Base-by-base conservation (phyloP, 2,888 invertebrate species). In the Parnassius glacialis region DNA sequence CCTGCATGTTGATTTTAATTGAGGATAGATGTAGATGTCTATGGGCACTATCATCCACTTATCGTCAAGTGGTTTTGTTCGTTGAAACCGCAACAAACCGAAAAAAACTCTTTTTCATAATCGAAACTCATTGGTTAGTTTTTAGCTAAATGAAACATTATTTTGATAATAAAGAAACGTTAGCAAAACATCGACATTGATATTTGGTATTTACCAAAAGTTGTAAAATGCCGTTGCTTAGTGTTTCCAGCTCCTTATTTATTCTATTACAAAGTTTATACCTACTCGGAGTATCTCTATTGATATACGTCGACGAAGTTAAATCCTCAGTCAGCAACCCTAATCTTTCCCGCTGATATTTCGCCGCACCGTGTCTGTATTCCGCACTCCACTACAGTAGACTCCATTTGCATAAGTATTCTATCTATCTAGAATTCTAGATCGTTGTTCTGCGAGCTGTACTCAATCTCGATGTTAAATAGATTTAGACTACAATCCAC, bases 391-490 rank as follows among this genome's bases (percentile, higher is more conserved):
- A 70, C 72, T 70, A 67, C 71, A 68, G 72, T 70, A 67, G 71
- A 67, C 66, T 71, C 66, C 71, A 80, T 82, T 81, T 79, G 75
- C 79, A 81, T 81, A 81, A 81, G 76, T 78, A 80, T 79, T 77
- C 72, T 72, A 76, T 76, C 74, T 75, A 71, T 70, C 72, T 71
- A 69, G 52, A 53, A 64, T 72, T 70, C 74, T 74, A 72, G 72
- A 74, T 73, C 71, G 71, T 71, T 68, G 64, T 68, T 65, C 65
- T 67, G 68, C 69, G 69, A 70, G 68, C 65, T 70, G 67, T 70
- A 69, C 72, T 70, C 71, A 67, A 72, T 73, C 73, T 72, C 71
- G 72, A 73, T 72, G 69, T 72, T 74, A 70, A 72, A 74, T 54
- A 74, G 72, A 74, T 74, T 72, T 73, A 61, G 59, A 59, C 51